These are phyloP conservation scores for Craterocephalus amniculus DNA, from an alignment of 2,797 vertebrate species.

Conservation along the genomic window DNA sequence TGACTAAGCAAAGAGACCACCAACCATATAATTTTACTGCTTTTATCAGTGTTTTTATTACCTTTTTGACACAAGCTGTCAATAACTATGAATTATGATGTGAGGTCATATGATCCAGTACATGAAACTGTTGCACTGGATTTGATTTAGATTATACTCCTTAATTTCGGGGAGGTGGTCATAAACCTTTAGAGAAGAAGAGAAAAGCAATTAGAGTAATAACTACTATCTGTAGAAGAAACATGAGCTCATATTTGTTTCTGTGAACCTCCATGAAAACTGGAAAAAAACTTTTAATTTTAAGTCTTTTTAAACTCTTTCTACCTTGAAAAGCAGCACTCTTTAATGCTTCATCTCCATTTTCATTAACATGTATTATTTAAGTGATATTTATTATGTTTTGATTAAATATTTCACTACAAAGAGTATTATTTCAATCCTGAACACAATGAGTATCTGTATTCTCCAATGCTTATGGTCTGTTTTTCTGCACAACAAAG, in stretches of 20 bases:
- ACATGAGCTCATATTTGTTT: background rate
- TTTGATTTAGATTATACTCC: too few relatives aligned
- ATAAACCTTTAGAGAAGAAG: too few relatives aligned
- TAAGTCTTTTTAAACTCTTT: background rate
- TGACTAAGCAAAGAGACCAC: too few relatives aligned
- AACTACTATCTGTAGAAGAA: background rate
- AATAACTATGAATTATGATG: too few relatives aligned
- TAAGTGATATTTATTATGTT: background rate
- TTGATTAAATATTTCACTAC: background rate
- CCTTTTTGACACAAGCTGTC: too few relatives aligned
- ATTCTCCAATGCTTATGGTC: background rate
- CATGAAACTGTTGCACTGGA: too few relatives aligned
- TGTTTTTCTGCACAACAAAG: constrained; percentile 8
- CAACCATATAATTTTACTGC: too few relatives aligned
- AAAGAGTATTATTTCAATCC: background rate
- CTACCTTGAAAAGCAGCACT: background rate
- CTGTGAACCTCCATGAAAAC: too few relatives aligned
- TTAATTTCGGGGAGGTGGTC: too few relatives aligned
- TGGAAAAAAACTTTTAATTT: too few relatives aligned
- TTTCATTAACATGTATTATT: background rate
- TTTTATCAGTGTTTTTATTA: too few relatives aligned
- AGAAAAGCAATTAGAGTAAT: background rate
- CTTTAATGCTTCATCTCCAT: background rate
- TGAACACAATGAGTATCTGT: background rate
- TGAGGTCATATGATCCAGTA: too few relatives aligned